Conservation (phyloP, 23 tunicate genomes). For the Diplosoma virens region DNA sequence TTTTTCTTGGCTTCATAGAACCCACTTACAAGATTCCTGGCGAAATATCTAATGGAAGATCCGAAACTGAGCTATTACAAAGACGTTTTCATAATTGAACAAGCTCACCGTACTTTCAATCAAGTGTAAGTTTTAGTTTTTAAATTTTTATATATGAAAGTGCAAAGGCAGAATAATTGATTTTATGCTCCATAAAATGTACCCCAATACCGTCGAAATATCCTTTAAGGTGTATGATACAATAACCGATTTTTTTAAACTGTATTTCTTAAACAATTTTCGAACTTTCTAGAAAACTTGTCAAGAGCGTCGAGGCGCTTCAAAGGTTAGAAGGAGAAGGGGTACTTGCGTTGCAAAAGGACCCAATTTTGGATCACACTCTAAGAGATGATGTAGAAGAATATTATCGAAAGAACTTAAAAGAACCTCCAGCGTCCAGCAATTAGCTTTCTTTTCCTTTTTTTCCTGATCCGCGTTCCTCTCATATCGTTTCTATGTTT, state of each 20-base stretch:
- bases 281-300: constrained; percentile 20
- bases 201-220: neutral
- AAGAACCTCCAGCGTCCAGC: too few relatives aligned
- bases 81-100: constrained; percentile 47
- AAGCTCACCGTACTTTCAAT: neutral
- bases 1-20: too few relatives aligned
- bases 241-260: too few relatives aligned
- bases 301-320: constrained; percentile 24
- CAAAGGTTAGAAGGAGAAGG: constrained; percentile 36
- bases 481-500: too few relatives aligned
- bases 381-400: constrained; percentile 28
- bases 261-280: neutral
- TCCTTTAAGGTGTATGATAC: too few relatives aligned
- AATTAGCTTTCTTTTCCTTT: too few relatives aligned
- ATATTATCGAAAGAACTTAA: constrained; percentile 37
- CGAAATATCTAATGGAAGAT: constrained; percentile 82
- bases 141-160: neutral
- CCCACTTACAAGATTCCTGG: constrained; percentile 76
- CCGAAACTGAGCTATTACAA: constrained; percentile 77
- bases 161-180: neutral
- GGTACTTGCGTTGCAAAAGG: constrained; percentile 10
- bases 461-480: too few relatives aligned
- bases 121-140: constrained; percentile 38
- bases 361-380: constrained; percentile 17
- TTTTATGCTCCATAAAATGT: neutral